These are phyloP conservation scores for Phoenicopterus ruber DNA, from an alignment of 2,113 vertebrate species.

Conservation along the genomic window DNA sequence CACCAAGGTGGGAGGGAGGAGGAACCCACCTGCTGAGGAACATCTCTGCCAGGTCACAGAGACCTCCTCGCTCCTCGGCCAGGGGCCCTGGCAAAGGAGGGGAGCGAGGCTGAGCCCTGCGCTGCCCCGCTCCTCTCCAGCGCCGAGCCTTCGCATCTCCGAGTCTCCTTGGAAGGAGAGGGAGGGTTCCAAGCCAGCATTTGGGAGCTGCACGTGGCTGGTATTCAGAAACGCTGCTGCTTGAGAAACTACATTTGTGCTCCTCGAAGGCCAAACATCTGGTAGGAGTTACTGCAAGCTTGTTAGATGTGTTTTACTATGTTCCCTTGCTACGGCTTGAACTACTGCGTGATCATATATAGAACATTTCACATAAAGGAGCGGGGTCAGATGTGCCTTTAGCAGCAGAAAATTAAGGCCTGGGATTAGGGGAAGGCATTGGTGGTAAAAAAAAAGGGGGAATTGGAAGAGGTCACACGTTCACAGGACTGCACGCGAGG, in stretches of 20 bases:
- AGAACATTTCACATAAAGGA: background rate
- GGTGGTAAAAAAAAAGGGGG: background rate
- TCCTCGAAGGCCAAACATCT: background rate
- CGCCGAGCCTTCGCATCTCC: background rate
- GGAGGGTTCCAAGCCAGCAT: background rate
- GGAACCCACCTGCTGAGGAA: background rate
- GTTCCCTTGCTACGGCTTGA: background rate
- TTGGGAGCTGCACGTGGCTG: background rate
- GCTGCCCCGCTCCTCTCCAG: background rate
- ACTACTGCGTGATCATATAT: rapidly evolving
- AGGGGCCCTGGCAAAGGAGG: background rate
- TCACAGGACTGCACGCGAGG: background rate
- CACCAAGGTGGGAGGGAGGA: background rate
- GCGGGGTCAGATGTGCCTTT: background rate
- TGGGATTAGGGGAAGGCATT: background rate
- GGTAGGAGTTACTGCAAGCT: background rate
- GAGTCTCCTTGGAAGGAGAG: background rate
- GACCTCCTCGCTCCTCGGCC: background rate
- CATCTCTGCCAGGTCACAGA: background rate
- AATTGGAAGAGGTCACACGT: background rate
- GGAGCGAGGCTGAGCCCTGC: background rate
- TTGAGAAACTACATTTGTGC: background rate
- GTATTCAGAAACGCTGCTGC: background rate
- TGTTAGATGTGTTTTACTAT: background rate
- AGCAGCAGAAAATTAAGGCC: background rate